Percentiles rank a stretch among this genome's conserved stretches.
These are phyloP conservation scores for Scaptomyza graminum DNA, from an alignment of 1,140 invertebrate genomes.

Conservation along the genomic window DNA sequence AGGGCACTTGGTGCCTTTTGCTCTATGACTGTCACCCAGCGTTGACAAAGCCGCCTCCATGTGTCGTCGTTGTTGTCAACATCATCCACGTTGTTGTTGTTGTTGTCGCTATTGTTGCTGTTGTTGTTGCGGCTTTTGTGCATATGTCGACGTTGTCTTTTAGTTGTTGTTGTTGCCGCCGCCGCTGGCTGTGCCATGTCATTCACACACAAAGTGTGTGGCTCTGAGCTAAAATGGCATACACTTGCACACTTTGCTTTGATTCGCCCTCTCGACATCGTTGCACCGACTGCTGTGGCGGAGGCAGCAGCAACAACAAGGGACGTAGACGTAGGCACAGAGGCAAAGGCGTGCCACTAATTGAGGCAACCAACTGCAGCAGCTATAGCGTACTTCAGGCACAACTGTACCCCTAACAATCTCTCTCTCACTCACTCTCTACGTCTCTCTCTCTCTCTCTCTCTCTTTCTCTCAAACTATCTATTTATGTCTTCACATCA, in stretches of 20 bases:
- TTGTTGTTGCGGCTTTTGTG: constrained; percentile 22
- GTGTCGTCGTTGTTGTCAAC: constrained; percentile 55
- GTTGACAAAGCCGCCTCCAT: constrained; percentile 77
- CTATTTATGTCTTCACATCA: background rate
- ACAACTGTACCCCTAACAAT: constrained; percentile 52
- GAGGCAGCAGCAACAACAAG: background rate
- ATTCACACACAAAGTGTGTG: constrained; percentile 79
- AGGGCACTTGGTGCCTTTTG: constrained; percentile 14
- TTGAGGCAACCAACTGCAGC: constrained; percentile 71
- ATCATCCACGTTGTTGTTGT: constrained; percentile 13
- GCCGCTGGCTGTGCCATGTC: constrained; percentile 70
- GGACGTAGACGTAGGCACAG: constrained; percentile 11
- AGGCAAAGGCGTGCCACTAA: constrained; percentile 63
- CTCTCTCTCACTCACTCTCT: background rate
- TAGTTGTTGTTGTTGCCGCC: constrained; percentile 43
- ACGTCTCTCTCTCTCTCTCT: background rate
- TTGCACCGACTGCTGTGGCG: background rate
- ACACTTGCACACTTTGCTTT: constrained; percentile 68
- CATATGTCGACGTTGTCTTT: constrained; percentile 40
- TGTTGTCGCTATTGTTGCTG: background rate
- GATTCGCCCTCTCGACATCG: constrained; percentile 46
- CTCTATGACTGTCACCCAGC: constrained; percentile 38
- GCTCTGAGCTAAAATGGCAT: constrained; percentile 73
- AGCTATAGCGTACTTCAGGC: constrained; percentile 39
- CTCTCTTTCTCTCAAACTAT: background rate